Evolutionary conservation across 2,888 invertebrate species (phyloP).

Genomic region (Macrosiphum euphorbiae): DNA sequence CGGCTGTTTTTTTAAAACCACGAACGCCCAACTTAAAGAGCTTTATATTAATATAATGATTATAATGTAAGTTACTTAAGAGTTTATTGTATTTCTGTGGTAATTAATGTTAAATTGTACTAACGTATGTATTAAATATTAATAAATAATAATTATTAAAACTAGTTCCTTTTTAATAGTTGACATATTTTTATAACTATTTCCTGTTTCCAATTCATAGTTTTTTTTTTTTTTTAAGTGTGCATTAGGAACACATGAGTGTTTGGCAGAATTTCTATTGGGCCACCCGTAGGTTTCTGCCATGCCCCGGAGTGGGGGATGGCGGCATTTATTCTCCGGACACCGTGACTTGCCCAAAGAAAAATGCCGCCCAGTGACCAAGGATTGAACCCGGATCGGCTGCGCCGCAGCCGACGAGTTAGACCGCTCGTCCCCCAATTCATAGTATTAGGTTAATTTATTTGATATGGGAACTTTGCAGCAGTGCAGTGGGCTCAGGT

Average conservation of each 20-base stretch:
- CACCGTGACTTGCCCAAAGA: no score
- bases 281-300: no score
- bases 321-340: no score
- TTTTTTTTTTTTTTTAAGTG: no score
- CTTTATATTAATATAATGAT: not conserved
- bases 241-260: no score
- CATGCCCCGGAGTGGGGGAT: no score
- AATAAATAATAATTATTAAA: not conserved
- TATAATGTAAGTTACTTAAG: not conserved
- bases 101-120: not conserved
- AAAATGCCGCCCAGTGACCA: no score
- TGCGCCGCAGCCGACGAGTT: no score
- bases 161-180: not conserved
- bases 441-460: not conserved
- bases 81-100: not conserved
- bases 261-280: no score
- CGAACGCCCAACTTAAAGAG: not conserved
- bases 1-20: not conserved
- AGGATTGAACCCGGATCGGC: no score
- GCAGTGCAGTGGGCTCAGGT: not conserved
- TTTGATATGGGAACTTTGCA: not conserved
- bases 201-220: not conserved
- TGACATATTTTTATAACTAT: not conserved
- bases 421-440: no score
- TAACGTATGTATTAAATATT: not conserved